Base-by-base conservation (phyloP, 2,113 vertebrate species). In the Macroglossus sobrinus region DNA sequence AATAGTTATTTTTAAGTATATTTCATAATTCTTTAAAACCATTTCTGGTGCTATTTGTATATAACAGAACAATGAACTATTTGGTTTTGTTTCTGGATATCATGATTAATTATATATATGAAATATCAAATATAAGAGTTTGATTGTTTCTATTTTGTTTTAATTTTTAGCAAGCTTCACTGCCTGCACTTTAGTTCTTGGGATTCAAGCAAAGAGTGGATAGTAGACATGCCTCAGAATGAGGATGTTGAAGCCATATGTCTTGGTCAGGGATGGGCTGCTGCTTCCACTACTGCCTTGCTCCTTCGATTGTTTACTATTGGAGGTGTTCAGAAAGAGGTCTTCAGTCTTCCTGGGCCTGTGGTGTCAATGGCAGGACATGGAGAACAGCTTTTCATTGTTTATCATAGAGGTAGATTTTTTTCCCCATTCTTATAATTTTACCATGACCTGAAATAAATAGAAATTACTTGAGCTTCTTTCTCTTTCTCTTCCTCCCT, bases 161-260 rank as follows among this genome's bases (percentile, higher is more conserved):
- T 43, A 64, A 81, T 87, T 85, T 97, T 96, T 81, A 99, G 99
- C 98, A 99, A 99, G 95, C 98, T 99, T 40, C 99, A 99, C 94
- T 99, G 99, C 96, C 98, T 99, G 84, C 99, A 99, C 98, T 99
- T 99, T 96, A 99, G 98, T 26, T 99, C 99, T 0, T 99, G 99
- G 99, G 99, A 99, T 98, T 98, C 99, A 66, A 99, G 98, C 78
- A 99, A 99, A 97, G 99, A 99, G 88, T 99, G 99, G 99, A 99
- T 99, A 10, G 99, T 99, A 81, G 99, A 99, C 94, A 98, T 99
- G 98, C 99, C 99, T 3, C 96, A 97, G 64, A 98, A 98, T 55
- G 99, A 99, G 96, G 99, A 99, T 6, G 97, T 98, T 8, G 96
- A 98, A 95, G 99, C 99, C 7, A 28, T 99, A 96, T 99, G 99